Base-by-base conservation (phyloP, 2,113 vertebrate species). In the Grammomys dolichurus region DNA sequence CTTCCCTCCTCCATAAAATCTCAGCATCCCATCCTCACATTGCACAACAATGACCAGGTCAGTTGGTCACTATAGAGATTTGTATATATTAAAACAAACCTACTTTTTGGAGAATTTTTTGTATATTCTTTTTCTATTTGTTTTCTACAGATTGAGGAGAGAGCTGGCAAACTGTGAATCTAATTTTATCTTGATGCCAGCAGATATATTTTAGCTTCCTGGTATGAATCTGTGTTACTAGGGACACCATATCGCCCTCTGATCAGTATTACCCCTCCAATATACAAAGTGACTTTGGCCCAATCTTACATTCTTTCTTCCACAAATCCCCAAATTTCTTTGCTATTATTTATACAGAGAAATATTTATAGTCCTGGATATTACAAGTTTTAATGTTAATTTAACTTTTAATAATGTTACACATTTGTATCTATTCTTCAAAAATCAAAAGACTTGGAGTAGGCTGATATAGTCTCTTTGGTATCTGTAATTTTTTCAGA, bases 371-470 rank as follows among this genome's bases (percentile, higher is more conserved):
- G 87, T 96, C 97, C 89, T 98, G 96, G 96, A 96, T 98, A 96
- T 82, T 80, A 87, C 95, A 95, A 96, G 90, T 93, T 98, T 65
- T 90, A 91, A 95, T 94, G 89, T 92, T 97, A 95, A 98, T 97
- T 95, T 98, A 97, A 75, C 78, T 90, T 97, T 97, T 98, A 91
- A 78, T 98, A 88, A 81, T 94, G 95, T 97, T 97, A 96, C 93
- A 94, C 58, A 80, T 98, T 98, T 98, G 97, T 99, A 98, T 98
- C 98, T 98, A 98, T 98, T 98, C 98, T 98, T 98, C 98, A 98
- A 98, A 99, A 99, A 98, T 97, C 96, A 91, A 89, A 93, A 97
- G 89, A 98, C 97, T 98, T 97, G 98, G 96, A 95, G 91, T 98
- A 98, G 96, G 97, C 97, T 97, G 97, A 98, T 98, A 92, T 97